These are phyloP conservation scores for Hydropsyche betteni DNA, from an alignment of 2,888 invertebrate genomes.

Conservation along the genomic window DNA sequence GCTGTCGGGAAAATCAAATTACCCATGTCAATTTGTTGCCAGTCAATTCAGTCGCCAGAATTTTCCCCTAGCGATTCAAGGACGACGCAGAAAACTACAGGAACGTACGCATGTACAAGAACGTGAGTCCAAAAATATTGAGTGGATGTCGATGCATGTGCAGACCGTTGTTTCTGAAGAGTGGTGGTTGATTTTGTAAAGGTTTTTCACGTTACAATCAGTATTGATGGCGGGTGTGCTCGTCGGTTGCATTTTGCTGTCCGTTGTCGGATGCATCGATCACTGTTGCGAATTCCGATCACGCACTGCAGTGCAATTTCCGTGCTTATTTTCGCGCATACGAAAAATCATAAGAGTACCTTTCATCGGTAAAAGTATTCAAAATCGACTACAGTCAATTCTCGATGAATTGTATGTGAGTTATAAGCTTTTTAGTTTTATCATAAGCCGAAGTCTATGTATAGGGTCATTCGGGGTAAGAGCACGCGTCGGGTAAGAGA, in stretches of 20 bases:
- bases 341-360: not conserved
- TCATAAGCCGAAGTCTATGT: too few relatives aligned
- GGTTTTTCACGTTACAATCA: not conserved
- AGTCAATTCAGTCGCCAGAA: slow-evolving; percentile 46
- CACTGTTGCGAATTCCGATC: not conserved
- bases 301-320: slow-evolving; percentile 25
- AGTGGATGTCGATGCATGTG: not conserved
- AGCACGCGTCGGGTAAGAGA: too few relatives aligned
- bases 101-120: not conserved
- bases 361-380: too few relatives aligned
- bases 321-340: slow-evolving; percentile 15
- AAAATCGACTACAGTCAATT: too few relatives aligned
- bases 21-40: slow-evolving; percentile 50
- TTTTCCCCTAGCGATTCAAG: slow-evolving; percentile 47
- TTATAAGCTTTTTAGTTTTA: too few relatives aligned
- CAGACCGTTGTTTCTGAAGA: not conserved
- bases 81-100: slow-evolving; percentile 28
- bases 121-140: not conserved
- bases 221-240: not conserved
- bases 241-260: not conserved
- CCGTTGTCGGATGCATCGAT: not conserved
- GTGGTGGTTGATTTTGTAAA: slow-evolving; percentile 2
- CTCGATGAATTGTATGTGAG: not conserved
- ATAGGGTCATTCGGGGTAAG: too few relatives aligned
- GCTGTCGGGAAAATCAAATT: slow-evolving; percentile 49